These are phyloP conservation scores for Achatina immaculata DNA, from an alignment of 1,140 invertebrate genomes.

Conservation along the genomic window DNA sequence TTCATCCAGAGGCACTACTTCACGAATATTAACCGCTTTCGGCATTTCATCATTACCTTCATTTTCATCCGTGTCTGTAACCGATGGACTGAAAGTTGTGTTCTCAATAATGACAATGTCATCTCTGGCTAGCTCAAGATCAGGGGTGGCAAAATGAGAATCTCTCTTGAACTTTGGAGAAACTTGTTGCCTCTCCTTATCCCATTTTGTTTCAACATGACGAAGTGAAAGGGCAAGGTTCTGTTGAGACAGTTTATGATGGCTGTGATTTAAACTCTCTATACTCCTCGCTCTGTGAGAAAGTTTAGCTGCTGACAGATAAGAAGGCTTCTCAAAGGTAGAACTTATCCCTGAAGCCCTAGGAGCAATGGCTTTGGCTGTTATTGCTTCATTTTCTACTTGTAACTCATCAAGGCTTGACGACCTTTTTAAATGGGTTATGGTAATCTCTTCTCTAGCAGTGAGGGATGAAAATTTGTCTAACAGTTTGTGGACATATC, in stretches of 20 bases:
- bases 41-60: slow-evolving; percentile 15
- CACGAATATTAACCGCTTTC: slow-evolving; percentile 18
- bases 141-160: slow-evolving; percentile 47
- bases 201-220: slow-evolving; percentile 37
- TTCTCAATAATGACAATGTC: slow-evolving; percentile 64
- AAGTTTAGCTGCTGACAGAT: slow-evolving; percentile 1
- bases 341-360: neutral
- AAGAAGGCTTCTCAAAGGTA: slow-evolving; percentile 6
- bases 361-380: neutral
- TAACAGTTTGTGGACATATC: slow-evolving; percentile 66
- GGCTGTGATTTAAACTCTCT: slow-evolving; percentile 19
- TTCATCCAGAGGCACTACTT: slow-evolving; percentile 48
- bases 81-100: slow-evolving; percentile 26
- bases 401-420: slow-evolving; percentile 64
- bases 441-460: slow-evolving; percentile 43
- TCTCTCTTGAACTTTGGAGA: slow-evolving; percentile 34
- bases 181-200: slow-evolving; percentile 8
- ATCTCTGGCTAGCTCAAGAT: slow-evolving; percentile 56
- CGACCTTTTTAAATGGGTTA: slow-evolving; percentile 48
- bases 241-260: neutral
- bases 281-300: slow-evolving; percentile 26
- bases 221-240: slow-evolving; percentile 28
- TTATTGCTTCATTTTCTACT: slow-evolving; percentile 10
- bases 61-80: neutral
- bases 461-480: slow-evolving; percentile 60